phyloP scores from a whole-genome alignment of 2,113 vertebrate species.

The Enhydra lutris region DNA sequence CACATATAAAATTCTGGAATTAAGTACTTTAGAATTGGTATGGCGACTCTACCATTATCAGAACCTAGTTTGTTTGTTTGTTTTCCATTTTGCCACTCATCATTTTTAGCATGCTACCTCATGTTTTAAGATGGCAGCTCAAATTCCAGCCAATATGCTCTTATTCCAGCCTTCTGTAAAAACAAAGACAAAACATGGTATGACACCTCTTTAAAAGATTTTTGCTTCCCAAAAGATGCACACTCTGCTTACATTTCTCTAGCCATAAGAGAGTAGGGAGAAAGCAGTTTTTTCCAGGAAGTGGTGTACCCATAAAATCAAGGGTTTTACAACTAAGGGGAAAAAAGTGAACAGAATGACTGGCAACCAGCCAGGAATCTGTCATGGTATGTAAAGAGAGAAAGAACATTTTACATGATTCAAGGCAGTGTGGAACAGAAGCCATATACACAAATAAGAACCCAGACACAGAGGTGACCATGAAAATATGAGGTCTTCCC shows the following conservation, averaged over 20 bases:
- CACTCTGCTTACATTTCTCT: not conserved
- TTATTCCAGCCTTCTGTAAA: not conserved
- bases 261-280: not conserved
- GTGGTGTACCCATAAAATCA: not conserved
- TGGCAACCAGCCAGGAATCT: not conserved
- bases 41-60: not conserved
- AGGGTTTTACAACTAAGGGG: not conserved
- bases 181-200: not conserved
- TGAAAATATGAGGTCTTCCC: not conserved
- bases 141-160: not conserved
- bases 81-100: not conserved
- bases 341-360: not conserved
- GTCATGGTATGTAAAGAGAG: not conserved
- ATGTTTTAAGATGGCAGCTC: not conserved
- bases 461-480: not conserved
- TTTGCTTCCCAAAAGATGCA: not conserved
- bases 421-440: not conserved
- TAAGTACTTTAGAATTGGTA: not conserved
- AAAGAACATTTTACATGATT: not conserved
- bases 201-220: not conserved
- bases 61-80: not conserved
- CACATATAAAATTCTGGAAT: not conserved
- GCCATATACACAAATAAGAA: not conserved
- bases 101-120: not conserved
- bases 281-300: not conserved